These are phyloP conservation scores for Anguilla megastoma DNA, from an alignment of 2,797 vertebrate genomes.

Conservation along the genomic window DNA sequence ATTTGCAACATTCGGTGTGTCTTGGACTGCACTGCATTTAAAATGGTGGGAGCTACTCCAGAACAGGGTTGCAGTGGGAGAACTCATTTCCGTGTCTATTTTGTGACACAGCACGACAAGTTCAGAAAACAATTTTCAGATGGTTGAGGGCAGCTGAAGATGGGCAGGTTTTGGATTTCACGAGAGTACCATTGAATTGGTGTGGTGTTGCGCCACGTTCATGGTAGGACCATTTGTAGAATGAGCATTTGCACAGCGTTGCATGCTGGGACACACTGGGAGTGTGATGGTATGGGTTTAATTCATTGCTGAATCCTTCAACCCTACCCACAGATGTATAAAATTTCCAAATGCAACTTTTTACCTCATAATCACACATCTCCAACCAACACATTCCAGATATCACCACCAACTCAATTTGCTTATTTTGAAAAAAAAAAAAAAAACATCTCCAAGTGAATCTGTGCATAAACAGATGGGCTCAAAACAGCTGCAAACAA, in stretches of 20 bases:
- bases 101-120: constrained; percentile 46
- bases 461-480: neutral
- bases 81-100: constrained; percentile 42
- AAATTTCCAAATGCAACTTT: neutral
- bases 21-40: neutral
- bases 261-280: neutral
- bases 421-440: constrained; percentile 4
- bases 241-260: neutral
- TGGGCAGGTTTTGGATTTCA: neutral
- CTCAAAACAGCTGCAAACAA: constrained; percentile 3
- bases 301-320: neutral
- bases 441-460: neutral
- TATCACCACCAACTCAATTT: neutral
- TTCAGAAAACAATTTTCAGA: constrained; percentile 53
- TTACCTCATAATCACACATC: neutral
- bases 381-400: neutral
- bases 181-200: neutral
- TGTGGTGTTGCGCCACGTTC: neutral
- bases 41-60: neutral
- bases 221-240: neutral
- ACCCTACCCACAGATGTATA: neutral
- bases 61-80: constrained; percentile 39
- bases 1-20: neutral
- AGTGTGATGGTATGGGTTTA: neutral
- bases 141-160: constrained; percentile 29